phyloP scores from a whole-genome alignment of 2,113 vertebrate species.

The Hystrix cristata region DNA sequence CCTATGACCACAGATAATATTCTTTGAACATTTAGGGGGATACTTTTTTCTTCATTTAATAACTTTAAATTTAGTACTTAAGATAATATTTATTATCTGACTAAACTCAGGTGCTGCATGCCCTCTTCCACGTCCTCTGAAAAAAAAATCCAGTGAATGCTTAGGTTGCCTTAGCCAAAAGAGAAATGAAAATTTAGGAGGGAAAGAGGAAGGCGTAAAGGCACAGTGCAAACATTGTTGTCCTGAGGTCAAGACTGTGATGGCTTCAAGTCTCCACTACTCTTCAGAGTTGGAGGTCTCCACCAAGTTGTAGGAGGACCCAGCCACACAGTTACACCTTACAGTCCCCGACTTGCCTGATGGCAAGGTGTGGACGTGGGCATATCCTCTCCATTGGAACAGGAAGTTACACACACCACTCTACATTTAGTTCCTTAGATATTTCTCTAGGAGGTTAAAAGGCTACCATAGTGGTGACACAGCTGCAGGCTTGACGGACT shows the following conservation, averaged over 20 bases:
- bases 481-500: neutral
- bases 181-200: neutral
- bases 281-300: neutral
- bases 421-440: neutral
- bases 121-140: neutral
- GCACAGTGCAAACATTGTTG: neutral
- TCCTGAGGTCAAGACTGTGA: neutral
- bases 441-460: neutral
- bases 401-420: neutral
- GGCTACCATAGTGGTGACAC: neutral
- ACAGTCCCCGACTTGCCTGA: neutral
- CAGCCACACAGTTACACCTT: neutral
- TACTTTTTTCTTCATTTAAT: conserved; percentile 45
- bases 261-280: neutral
- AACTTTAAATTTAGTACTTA: neutral
- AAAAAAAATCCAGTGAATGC: neutral
- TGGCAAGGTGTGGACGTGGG: accelerated
- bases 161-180: neutral
- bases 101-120: neutral
- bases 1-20: neutral
- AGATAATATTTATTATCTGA: neutral
- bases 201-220: neutral
- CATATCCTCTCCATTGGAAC: neutral
- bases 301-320: neutral
- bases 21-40: neutral